Evolutionary conservation across 2,113 vertebrate species (phyloP).

Genomic region (Phaethornis superciliosus): DNA sequence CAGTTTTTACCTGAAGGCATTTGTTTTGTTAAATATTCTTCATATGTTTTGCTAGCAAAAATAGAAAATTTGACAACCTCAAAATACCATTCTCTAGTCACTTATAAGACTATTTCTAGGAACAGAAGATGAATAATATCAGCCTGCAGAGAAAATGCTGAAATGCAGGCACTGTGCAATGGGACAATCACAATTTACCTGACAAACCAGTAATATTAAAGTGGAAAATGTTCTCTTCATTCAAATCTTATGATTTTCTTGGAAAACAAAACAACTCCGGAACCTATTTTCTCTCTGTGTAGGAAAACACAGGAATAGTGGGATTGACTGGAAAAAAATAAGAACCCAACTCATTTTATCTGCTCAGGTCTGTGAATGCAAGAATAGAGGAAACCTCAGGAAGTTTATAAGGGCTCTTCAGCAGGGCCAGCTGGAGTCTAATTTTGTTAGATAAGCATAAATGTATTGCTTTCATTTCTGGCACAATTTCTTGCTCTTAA

Average conservation of each 20-base stretch:
- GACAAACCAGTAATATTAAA: not conserved
- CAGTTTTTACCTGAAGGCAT: not conserved
- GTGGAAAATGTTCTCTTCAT: not conserved
- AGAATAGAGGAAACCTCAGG: not conserved
- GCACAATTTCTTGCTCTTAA: not conserved
- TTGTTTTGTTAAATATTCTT: not conserved
- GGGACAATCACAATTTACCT: not conserved
- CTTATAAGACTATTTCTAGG: not conserved
- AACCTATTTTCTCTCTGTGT: not conserved
- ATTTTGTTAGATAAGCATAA: not conserved
- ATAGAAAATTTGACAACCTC: not conserved
- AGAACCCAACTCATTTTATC: not conserved
- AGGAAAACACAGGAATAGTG: not conserved
- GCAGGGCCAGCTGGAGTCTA: not conserved
- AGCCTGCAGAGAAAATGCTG: not conserved
- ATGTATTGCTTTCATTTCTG: not conserved
- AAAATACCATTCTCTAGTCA: not conserved
- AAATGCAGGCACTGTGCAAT: not conserved
- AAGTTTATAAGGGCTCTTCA: not conserved
- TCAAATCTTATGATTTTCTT: not conserved
- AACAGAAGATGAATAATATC: not conserved
- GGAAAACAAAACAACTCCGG: not conserved
- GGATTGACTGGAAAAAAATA: not conserved
- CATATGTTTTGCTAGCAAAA: not conserved
- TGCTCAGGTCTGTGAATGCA: not conserved